Conservation (phyloP, 2,888 invertebrate genomes). For the Ennomos quercinarius region DNA sequence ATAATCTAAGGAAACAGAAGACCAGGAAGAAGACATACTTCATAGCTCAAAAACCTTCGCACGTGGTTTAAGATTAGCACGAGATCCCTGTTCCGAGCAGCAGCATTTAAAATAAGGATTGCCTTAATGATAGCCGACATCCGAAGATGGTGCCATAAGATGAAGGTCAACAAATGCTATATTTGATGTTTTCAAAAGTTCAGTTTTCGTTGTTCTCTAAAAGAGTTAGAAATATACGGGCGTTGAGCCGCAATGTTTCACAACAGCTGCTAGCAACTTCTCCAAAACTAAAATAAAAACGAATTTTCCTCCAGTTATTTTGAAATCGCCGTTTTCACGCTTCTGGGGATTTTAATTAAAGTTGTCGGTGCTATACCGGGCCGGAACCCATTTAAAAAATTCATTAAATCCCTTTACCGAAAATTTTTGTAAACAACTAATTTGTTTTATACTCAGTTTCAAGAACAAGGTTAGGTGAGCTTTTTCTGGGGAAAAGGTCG, state of each 20-base stretch:
- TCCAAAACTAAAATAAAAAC: slow-evolving; percentile 48
- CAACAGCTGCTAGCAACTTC: slow-evolving; percentile 47
- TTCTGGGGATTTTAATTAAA: slow-evolving; percentile 73
- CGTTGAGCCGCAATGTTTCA: slow-evolving; percentile 29
- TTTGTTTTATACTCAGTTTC: slow-evolving; percentile 39
- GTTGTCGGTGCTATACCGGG: slow-evolving; percentile 61
- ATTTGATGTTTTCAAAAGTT: background rate
- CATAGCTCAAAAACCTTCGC: too few species aligned
- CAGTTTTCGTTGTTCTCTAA: slow-evolving; percentile 12
- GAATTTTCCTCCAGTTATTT: slow-evolving; percentile 62
- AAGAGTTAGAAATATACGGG: slow-evolving; percentile 32
- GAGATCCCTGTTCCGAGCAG: too few species aligned
- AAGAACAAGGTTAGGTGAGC: slow-evolving; percentile 28
- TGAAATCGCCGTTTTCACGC: slow-evolving; percentile 65
- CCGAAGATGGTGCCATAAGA: too few species aligned
- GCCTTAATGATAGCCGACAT: too few species aligned
- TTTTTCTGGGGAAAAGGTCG: slow-evolving; percentile 24
- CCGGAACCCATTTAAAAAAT: slow-evolving; percentile 65
- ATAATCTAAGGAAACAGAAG: too few species aligned
- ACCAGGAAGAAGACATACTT: too few species aligned
- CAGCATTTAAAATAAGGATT: too few species aligned
- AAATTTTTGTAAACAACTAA: slow-evolving; percentile 59
- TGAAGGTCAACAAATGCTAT: too few species aligned
- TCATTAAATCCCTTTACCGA: slow-evolving; percentile 64
- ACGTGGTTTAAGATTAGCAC: too few species aligned